Conservation (phyloP, 2,797 vertebrate genomes). For the Microctenopoma steveboyesi region DNA sequence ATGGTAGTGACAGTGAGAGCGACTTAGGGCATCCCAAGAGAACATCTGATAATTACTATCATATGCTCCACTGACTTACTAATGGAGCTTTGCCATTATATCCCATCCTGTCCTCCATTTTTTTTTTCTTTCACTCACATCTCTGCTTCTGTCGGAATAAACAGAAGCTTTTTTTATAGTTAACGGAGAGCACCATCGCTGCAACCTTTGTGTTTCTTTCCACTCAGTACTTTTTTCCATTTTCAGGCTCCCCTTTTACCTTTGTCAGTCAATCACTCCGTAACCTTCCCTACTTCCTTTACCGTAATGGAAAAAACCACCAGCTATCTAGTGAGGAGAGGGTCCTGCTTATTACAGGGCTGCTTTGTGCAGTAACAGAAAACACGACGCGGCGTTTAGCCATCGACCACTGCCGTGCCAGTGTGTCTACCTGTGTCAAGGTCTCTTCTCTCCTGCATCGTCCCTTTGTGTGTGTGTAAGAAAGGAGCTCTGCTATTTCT, state of each 20-base stretch:
- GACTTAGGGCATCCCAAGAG: slow-evolving; percentile 60
- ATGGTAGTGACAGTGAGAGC: slow-evolving; percentile 60
- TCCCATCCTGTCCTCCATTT: slow-evolving; percentile 43
- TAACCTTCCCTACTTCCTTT: slow-evolving; percentile 30
- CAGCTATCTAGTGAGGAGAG: slow-evolving; percentile 26
- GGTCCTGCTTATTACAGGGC: slow-evolving; percentile 38
- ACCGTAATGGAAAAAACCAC: slow-evolving; percentile 24
- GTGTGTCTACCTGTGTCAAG: slow-evolving; percentile 39
- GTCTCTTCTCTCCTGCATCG: slow-evolving; percentile 12
- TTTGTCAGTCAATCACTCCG: slow-evolving; percentile 3
- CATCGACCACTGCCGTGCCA: slow-evolving; percentile 27
- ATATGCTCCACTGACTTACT: slow-evolving; percentile 60
- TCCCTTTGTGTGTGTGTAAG: slow-evolving; percentile 30
- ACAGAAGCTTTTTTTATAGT: slow-evolving; percentile 26
- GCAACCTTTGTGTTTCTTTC: background rate
- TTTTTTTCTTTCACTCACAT: slow-evolving; percentile 20
- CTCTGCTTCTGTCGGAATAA: slow-evolving; percentile 23
- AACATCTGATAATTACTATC: slow-evolving; percentile 67
- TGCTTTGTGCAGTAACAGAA: slow-evolving; percentile 36
- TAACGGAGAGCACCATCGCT: background rate
- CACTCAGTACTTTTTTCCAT: slow-evolving; percentile 6
- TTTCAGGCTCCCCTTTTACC: slow-evolving; percentile 29
- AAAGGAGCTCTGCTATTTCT: slow-evolving; percentile 54
- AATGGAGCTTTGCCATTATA: slow-evolving; percentile 63
- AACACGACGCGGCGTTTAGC: slow-evolving; percentile 35